Conservation (phyloP, 1,140 invertebrate species). For the Drosophila repletoides region DNA sequence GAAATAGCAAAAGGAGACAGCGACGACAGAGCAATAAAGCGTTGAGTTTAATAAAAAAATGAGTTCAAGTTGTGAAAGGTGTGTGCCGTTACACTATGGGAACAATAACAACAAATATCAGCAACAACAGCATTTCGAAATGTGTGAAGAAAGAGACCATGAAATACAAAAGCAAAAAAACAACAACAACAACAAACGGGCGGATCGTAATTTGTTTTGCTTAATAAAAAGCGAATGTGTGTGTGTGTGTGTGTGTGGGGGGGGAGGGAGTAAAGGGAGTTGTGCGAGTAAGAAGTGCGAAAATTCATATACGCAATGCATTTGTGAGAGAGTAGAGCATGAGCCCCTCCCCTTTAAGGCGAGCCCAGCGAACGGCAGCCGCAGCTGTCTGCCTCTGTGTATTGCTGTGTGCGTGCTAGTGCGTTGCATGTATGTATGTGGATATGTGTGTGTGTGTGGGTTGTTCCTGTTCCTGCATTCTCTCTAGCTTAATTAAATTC, state of each 20-base stretch:
- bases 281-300: slow-evolving; percentile 38
- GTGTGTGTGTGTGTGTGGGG: slow-evolving; percentile 3
- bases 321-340: slow-evolving; percentile 7
- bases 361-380: slow-evolving; percentile 17
- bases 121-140: slow-evolving; percentile 59
- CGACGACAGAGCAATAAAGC: slow-evolving; percentile 67
- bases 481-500: slow-evolving; percentile 51
- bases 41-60: slow-evolving; percentile 77
- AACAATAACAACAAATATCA: slow-evolving; percentile 25
- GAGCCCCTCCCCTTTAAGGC: slow-evolving; percentile 43
- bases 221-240: slow-evolving; percentile 47
- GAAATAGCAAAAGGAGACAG: slow-evolving; percentile 75
- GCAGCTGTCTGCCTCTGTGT: slow-evolving; percentile 34
- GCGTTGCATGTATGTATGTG: slow-evolving; percentile 21
- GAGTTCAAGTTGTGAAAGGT: slow-evolving; percentile 82
- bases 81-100: slow-evolving; percentile 71
- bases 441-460: slow-evolving; percentile 18
- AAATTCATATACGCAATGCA: slow-evolving; percentile 46
- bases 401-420: slow-evolving; percentile 14
- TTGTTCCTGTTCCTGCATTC: slow-evolving; percentile 31
- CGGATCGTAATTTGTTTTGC: slow-evolving; percentile 47
- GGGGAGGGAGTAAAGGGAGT: too few relatives aligned
- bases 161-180: too few relatives aligned
- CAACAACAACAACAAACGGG: slow-evolving; percentile 48
- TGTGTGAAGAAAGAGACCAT: slow-evolving; percentile 57